These are phyloP conservation scores for Poecilus cupreus DNA, from an alignment of 2,888 invertebrate genomes.

Conservation along the genomic window DNA sequence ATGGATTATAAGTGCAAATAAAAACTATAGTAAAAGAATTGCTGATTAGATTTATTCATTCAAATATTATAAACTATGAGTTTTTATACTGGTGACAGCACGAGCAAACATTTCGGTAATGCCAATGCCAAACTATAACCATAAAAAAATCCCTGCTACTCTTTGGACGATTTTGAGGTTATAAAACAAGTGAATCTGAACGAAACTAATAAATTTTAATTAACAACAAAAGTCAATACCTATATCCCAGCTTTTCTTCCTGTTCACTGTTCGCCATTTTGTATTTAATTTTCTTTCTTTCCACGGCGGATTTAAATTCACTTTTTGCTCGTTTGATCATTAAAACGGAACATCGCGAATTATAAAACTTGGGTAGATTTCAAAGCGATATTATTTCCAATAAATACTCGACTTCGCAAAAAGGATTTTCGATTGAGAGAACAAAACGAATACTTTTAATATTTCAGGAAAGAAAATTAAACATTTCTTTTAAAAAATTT, in stretches of 20 bases:
- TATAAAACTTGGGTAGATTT: not conserved
- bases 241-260: not conserved
- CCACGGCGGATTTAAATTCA: not conserved
- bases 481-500: not conserved
- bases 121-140: no score
- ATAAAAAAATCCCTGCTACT: no score
- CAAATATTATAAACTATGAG: no score
- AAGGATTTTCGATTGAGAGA: not conserved
- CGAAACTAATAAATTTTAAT: no score
- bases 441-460: not conserved
- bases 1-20: no score
- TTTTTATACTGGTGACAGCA: no score
- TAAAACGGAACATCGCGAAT: not conserved
- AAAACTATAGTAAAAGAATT: no score
- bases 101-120: no score
- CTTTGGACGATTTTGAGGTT: no score
- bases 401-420: not conserved
- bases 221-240: no score
- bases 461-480: not conserved
- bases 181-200: no score
- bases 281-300: not conserved
- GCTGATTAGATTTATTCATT: no score
- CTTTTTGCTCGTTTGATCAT: not conserved
- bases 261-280: not conserved
- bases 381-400: not conserved